phyloP scores from a whole-genome alignment of 2,888 invertebrate species.

The Amiota mariae region DNA sequence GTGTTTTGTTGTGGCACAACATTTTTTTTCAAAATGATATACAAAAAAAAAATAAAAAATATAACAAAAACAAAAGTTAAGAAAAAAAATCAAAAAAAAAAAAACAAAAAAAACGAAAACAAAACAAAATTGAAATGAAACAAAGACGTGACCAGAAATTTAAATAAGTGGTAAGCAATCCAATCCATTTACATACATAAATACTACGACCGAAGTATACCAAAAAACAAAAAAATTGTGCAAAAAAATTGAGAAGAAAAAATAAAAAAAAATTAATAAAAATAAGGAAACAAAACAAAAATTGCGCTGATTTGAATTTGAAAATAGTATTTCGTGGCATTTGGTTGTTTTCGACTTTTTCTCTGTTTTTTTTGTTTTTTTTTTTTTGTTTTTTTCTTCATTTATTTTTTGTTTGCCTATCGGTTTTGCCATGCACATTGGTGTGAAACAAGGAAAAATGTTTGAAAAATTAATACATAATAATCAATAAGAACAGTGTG shows the following conservation, averaged over 20 bases:
- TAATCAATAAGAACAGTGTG: too few species aligned
- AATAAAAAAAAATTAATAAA: conserved; percentile 43
- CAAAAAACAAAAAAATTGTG: conserved; percentile 29
- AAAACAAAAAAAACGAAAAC: conserved; percentile 37
- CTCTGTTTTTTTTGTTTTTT: conserved; percentile 28
- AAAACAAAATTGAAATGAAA: conserved; percentile 22
- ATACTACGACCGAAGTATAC: not conserved
- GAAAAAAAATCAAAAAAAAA: conserved; percentile 55
- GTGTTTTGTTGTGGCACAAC: conserved; percentile 52
- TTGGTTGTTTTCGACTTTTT: conserved; percentile 44
- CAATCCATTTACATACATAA: too few species aligned
- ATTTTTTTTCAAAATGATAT: conserved; percentile 59
- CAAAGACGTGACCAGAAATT: conserved; percentile 31
- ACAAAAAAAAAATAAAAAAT: conserved; percentile 58
- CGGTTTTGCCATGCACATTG: not conserved
- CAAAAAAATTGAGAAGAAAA: conserved; percentile 13
- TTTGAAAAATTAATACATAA: too few species aligned
- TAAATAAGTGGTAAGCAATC: conserved; percentile 8
- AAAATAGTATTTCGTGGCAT: conserved; percentile 62
- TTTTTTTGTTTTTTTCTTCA: not conserved
- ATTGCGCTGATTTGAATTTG: conserved; percentile 67
- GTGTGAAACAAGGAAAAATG: not conserved
- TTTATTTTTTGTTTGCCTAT: not conserved
- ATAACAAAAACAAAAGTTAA: conserved; percentile 63
- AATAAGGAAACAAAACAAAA: conserved; percentile 46